Evolutionary conservation across 2,797 vertebrate species (phyloP).

Genomic region (Eulemur rubriventer): DNA sequence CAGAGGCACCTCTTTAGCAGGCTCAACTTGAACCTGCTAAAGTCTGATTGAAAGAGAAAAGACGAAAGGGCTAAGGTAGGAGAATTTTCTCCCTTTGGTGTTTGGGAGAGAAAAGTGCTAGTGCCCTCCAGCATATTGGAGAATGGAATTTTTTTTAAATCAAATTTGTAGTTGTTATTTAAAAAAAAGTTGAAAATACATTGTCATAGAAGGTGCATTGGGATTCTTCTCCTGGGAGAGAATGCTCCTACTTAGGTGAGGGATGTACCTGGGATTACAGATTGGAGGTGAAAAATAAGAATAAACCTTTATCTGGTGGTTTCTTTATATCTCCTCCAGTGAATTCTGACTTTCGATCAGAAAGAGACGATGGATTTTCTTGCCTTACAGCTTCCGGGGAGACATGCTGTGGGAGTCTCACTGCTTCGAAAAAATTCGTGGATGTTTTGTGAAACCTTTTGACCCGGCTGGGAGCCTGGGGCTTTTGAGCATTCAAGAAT

Average conservation of each 20-base stretch:
- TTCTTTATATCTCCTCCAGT: conserved; percentile 63
- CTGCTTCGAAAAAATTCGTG: conserved; percentile 70
- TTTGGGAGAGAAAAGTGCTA: not conserved
- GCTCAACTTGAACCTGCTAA: conserved; percentile 3
- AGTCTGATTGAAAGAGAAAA: conserved; percentile 48
- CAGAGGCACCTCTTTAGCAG: conserved; percentile 9
- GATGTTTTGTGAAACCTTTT: conserved; percentile 74
- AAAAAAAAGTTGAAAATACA: not conserved
- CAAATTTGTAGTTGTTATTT: conserved; percentile 34
- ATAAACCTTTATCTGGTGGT: conserved; percentile 52
- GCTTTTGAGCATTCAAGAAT: conserved; percentile 74
- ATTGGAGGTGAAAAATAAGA: conserved; percentile 52
- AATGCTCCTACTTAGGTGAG: not conserved
- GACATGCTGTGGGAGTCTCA: conserved; percentile 73
- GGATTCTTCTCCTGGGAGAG: conserved; percentile 55
- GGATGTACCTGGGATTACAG: conserved; percentile 11
- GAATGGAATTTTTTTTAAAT: not conserved
- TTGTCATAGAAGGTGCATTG: not conserved
- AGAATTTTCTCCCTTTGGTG: not conserved
- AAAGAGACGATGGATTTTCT: conserved; percentile 70
- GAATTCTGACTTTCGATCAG: conserved; percentile 71
- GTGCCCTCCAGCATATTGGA: conserved; percentile 5
- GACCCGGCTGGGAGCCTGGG: conserved; percentile 73
- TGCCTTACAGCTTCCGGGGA: conserved; percentile 66
- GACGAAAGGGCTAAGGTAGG: not conserved